phyloP scores from a whole-genome alignment of 2,113 vertebrate genomes.

The Chelonoidis abingdonii region DNA sequence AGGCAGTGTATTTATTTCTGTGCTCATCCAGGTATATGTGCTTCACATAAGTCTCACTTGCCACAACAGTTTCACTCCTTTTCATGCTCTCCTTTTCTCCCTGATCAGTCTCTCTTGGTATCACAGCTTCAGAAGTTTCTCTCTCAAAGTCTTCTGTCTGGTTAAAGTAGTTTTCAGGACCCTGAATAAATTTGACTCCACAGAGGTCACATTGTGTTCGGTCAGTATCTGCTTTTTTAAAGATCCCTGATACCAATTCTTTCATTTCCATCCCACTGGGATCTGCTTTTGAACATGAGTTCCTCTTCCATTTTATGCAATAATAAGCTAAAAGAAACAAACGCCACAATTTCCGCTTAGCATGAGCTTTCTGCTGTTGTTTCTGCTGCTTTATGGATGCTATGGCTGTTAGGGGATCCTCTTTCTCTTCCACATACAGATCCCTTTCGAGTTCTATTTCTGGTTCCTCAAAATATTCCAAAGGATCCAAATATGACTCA shows the following conservation, averaged over 20 bases:
- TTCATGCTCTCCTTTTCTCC: conserved; percentile 54
- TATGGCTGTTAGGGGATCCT: conserved; percentile 73
- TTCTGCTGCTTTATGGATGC: conserved; percentile 76
- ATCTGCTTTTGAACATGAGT: conserved; percentile 27
- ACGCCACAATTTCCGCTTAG: conserved; percentile 59
- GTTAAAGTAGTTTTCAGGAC: conserved; percentile 62
- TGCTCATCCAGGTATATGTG: conserved; percentile 74
- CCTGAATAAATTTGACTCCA: conserved; percentile 78
- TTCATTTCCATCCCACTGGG: conserved; percentile 17
- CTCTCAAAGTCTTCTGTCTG: conserved; percentile 50
- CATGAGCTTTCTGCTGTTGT: conserved; percentile 71
- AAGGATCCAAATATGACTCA: conserved; percentile 29
- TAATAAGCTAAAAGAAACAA: conserved; percentile 65
- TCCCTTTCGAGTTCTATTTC: conserved; percentile 61
- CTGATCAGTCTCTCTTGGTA: background rate
- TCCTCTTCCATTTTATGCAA: conserved; percentile 75
- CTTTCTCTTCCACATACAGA: conserved; percentile 71
- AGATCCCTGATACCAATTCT: conserved; percentile 66
- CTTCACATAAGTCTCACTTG: conserved; percentile 58
- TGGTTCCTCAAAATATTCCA: conserved; percentile 20
- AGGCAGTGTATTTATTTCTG: conserved; percentile 69
- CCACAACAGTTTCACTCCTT: background rate
- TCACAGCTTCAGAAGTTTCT: conserved; percentile 3
- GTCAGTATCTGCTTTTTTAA: conserved; percentile 83
- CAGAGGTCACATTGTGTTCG: conserved; percentile 85